Conservation (phyloP, 2,888 invertebrate species). For the Andricus curvator region DNA sequence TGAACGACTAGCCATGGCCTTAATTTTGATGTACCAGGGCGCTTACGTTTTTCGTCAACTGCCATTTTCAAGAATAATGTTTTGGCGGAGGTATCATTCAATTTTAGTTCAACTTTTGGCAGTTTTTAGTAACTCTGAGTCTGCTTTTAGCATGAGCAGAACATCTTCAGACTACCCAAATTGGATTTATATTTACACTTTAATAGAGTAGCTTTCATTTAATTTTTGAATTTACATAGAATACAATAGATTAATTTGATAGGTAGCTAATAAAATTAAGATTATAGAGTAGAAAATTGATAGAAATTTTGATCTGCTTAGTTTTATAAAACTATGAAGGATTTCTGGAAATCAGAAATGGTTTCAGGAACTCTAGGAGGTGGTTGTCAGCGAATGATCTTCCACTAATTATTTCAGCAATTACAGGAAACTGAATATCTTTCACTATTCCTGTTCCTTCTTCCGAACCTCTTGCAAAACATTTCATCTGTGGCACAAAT, state of each 20-base stretch:
- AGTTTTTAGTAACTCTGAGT: neutral
- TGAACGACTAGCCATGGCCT: constrained; percentile 51
- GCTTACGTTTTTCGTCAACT: constrained; percentile 55
- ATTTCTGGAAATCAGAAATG: neutral
- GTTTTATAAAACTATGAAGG: neutral
- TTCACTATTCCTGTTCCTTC: neutral
- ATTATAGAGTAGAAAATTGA: constrained; percentile 8
- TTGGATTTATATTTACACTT: neutral
- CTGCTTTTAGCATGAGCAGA: constrained; percentile 26
- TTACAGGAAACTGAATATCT: constrained; percentile 15
- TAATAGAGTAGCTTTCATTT: neutral
- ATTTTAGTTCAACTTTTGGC: neutral
- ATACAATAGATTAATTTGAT: neutral
- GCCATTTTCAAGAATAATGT: neutral
- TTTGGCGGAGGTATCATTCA: neutral
- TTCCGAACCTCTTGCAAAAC: neutral
- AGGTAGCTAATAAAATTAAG: constrained; percentile 2
- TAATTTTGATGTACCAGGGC: constrained; percentile 59
- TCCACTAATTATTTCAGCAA: neutral
- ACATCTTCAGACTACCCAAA: neutral
- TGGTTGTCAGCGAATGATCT: neutral
- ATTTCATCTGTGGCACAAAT: neutral
- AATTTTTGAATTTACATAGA: neutral
- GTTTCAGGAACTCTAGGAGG: neutral
- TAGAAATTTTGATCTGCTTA: neutral